Base-by-base conservation (phyloP, 2,113 vertebrate genomes). In the Castor canadensis region DNA sequence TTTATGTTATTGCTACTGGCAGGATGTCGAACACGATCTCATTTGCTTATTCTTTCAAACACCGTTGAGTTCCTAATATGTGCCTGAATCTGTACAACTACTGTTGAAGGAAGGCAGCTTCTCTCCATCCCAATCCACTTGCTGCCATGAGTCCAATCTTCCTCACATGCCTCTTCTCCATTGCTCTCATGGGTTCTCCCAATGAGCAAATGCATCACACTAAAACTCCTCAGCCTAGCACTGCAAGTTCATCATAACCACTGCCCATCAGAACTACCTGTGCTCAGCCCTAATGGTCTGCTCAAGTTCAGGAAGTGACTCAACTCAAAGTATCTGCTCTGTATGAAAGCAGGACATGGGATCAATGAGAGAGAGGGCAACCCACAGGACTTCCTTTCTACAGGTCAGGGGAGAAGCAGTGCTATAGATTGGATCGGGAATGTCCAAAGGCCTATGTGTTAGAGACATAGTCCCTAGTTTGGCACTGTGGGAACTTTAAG, bases 271-370 rank as follows among this genome's bases (percentile, higher is more conserved):
- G 12, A 67, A 28, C 38, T 22, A 20, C 76, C 30, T 38, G 32
- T 6, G 10, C 11, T 40, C 81, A 26, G 3, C 10, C 19, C 26
- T 80, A 1, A 0, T 0, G 49, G 30, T 38, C 32, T 11, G 49
- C 73, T 62, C 58, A 3, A 17, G 15, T 26, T 64, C 10, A 38
- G 0, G 47, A 1, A 20, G 49, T 26, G 17, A 26, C 22, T 81
- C 52, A 38, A 71, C n/a, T n/a, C 15, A 4, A 62, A 20, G 43
- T 2, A 22, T n/a, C 56, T 5, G 62, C 72, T 43, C 64, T 30
- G 10, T 15, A 8, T 30, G 15, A 16, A 40, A 69, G 45, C 35
- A 35, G 13, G 7, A 20, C 19, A 49, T 73, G n/a, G 56, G 30
- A 11, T 47, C 79, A 3, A 0, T 30, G 8, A n/a, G 35, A 20